Evolutionary conservation across 2,113 vertebrate genomes (phyloP), one percentile per base, ranked within the genome.

Genomic region (Ameiurus melas): DNA sequence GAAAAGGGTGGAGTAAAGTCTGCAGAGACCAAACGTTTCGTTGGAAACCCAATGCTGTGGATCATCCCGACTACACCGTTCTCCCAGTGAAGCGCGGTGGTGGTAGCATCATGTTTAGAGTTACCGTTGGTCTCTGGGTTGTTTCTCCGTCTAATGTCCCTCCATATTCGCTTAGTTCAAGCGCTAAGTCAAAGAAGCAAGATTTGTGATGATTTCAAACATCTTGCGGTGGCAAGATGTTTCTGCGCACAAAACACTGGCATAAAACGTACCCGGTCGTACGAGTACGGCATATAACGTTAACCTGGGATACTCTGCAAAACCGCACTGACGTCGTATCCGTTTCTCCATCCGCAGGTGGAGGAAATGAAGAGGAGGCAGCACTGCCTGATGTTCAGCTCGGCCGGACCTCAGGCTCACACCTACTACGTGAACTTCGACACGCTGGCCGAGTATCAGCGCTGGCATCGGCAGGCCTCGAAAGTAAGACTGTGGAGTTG

Each of bases 371-470:
- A 96, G 83, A 95, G 97, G 43, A 95, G 97, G 62, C 97, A 97
- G 73, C 94, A 97, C 90, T 97, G 97, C 0, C 96, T 99, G 62
- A 96, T 97, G 88, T 98, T 99, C 94, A 97, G 96, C 91, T 98
- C 98, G 0, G 97, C 97, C 0, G 98, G 97, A 87, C 95, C 97
- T 14, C 98, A 98, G 85, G 97, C 96, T 66, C 97, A 98, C 84
- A 98, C 97, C 0, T 99, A 98, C 93, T 98, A 97, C 0, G 89
- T 99, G 86, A 97, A 97, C 94, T 99, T 99, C 87, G 97, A 97
- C 93, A 97, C 97, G 0, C 93, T 97, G 73, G 92, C 96, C 0
- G 97, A 99, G 89, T 98, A 95, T 92, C 98, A 98, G 93, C 94
- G 98, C 58, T 99, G 98, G 98, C 95, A 97, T 85, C 97, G 98